phyloP scores from a whole-genome alignment of 1,140 invertebrate species.

The Drosophila melanica region DNA sequence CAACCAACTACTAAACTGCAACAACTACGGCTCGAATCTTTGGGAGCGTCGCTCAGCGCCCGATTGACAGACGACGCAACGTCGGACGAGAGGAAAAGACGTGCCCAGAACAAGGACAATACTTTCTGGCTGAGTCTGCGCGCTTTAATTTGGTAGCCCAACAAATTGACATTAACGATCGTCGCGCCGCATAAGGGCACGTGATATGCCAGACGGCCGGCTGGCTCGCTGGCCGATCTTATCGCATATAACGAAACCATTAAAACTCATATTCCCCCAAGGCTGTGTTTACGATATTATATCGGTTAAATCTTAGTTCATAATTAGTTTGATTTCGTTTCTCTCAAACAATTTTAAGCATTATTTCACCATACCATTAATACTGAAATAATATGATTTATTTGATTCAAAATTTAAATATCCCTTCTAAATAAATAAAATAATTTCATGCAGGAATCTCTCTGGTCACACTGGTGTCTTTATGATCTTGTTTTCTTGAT shows the following conservation, averaged over 20 bases:
- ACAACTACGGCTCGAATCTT: constrained; percentile 35
- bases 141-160: constrained; percentile 72
- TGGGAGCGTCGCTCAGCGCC: constrained; percentile 47
- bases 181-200: constrained; percentile 60
- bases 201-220: constrained; percentile 34
- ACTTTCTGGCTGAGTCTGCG: constrained; percentile 41
- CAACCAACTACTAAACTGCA: constrained; percentile 33
- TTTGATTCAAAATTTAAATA: too few species aligned
- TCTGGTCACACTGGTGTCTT: constrained; percentile 5
- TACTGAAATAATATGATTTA: too few species aligned
- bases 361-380: too few species aligned
- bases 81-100: constrained; percentile 26
- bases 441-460: not conserved
- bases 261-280: constrained; percentile 10
- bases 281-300: not conserved
- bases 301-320: constrained; percentile 10
- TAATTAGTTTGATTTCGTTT: not conserved
- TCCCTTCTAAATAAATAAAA: not conserved
- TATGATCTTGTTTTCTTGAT: constrained; percentile 22
- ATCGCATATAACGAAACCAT: constrained; percentile 6
- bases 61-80: constrained; percentile 46
- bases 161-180: constrained; percentile 72
- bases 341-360: not conserved
- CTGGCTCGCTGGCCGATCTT: constrained; percentile 10
- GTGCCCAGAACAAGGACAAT: constrained; percentile 47